Evolutionary conservation across 2,113 vertebrate genomes (phyloP), one percentile per base, ranked within the genome.

Genomic region (Dipodomys merriami): DNA sequence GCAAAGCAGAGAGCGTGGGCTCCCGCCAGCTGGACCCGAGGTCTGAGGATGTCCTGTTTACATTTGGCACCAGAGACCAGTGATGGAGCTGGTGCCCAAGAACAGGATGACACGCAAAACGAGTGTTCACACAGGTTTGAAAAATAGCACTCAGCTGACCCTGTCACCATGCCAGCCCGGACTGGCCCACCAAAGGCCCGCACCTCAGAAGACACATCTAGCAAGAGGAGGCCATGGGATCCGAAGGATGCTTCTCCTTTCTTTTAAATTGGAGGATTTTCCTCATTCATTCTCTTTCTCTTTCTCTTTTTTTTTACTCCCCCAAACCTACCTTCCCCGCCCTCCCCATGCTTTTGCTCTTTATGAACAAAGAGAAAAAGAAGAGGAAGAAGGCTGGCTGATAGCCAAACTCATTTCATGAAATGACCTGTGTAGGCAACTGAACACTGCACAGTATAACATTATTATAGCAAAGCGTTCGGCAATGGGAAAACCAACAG

Each of bases 11-110:
- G 96, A 97, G 97, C 97, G 97, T 96, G 97, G 96, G 97, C 97
- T 97, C 97, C 97, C 93, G 96, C 96, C 98, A 98, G 97, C 97
- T 98, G 98, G 98, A 97, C 97, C 97, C 97, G 92, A 93, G 98
- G 97, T 98, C 98, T 95, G 92, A 98, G 98, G 98, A 98, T 98
- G 97, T 98, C 98, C 98, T 98, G 98, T 98, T 98, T 98, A 98
- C 95, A 97, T 98, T 97, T 96, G 97, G 96, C 96, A 95, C 83
- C 94, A 96, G 95, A 96, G 94, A 96, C 95, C 95, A 97, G 96
- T 95, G 97, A 98, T 95, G 98, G 96, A 93, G 68, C 93, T 96
- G 96, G 87, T 96, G 94, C 96, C 97, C 96, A 97, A 94, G 97
- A 96, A 97, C 92, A 94, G 97, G 95, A 96, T 95, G 97, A 96